Evolutionary conservation across 2,888 invertebrate species (phyloP).

Genomic region (Hirudinaria manillensis): DNA sequence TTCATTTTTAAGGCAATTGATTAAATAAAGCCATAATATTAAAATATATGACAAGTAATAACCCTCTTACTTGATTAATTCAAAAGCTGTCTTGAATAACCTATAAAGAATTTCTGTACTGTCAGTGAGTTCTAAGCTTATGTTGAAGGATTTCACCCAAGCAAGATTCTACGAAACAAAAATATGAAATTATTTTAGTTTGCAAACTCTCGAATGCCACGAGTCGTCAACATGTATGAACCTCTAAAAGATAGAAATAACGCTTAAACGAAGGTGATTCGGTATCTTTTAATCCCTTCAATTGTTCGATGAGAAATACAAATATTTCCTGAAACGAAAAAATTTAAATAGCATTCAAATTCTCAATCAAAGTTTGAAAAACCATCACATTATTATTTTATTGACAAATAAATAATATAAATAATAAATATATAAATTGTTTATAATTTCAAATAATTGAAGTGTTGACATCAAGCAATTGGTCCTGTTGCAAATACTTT

Average conservation of each 20-base stretch:
- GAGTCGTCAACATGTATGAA: conserved; percentile 35
- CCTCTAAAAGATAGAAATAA: conserved; percentile 88
- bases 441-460: too few species aligned
- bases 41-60: too few species aligned
- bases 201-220: neutral
- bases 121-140: conserved; percentile 95
- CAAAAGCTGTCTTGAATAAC: conserved; percentile 86
- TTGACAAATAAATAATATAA: neutral
- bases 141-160: conserved; percentile 95
- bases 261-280: conserved; percentile 94
- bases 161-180: conserved; percentile 67
- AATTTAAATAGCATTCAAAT: neutral
- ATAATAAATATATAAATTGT: too few species aligned
- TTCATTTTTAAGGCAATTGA: neutral
- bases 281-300: conserved; percentile 86
- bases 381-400: neutral
- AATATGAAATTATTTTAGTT: conserved; percentile 11
- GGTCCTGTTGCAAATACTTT: too few species aligned
- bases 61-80: conserved; percentile 80
- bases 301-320: conserved; percentile 84
- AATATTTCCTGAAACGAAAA: conserved; percentile 59
- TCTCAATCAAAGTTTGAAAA: neutral
- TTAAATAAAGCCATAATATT: neutral
- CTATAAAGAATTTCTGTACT: conserved; percentile 92
- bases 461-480: too few species aligned